These are phyloP conservation scores for Bostrychus sinensis DNA, from an alignment of 2,113 vertebrate species.

Conservation along the genomic window DNA sequence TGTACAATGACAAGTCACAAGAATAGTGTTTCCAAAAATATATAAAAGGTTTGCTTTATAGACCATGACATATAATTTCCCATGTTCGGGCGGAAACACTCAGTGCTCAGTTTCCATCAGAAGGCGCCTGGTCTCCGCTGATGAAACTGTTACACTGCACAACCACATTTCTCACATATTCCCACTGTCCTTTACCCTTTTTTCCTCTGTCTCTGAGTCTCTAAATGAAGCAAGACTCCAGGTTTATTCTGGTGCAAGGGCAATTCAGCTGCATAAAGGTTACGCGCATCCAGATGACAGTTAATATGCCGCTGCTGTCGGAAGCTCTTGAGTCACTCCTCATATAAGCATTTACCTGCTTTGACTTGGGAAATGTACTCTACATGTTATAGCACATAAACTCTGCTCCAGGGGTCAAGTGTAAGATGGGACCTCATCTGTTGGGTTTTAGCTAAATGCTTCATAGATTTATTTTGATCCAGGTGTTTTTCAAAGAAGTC, in stretches of 20 bases:
- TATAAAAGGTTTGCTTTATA: constrained; percentile 61
- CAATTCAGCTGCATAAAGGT: constrained; percentile 43
- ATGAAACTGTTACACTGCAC: constrained; percentile 56
- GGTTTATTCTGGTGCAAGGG: constrained; percentile 26
- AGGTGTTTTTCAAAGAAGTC: not conserved
- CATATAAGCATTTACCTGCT: constrained; percentile 13
- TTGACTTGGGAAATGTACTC: constrained; percentile 17
- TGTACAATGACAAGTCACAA: constrained; percentile 48
- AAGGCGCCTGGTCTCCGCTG: constrained; percentile 58
- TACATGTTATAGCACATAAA: constrained; percentile 4
- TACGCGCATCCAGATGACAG: constrained; percentile 39
- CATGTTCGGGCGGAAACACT: constrained; percentile 47
- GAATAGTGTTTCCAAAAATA: constrained; percentile 59
- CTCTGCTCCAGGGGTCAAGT: constrained; percentile 13
- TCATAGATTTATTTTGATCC: constrained; percentile 12
- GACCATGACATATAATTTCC: constrained; percentile 69
- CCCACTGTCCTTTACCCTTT: constrained; percentile 40
- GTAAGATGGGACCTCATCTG: constrained; percentile 1
- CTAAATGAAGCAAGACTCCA: constrained; percentile 38
- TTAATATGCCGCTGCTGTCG: constrained; percentile 33
- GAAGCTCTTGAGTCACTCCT: constrained; percentile 21
- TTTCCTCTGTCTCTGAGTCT: constrained; percentile 22
- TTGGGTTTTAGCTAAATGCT: constrained; percentile 1
- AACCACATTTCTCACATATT: constrained; percentile 44
- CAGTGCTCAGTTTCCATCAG: constrained; percentile 56